Percentiles rank a stretch among this genome's conserved stretches.
Evolutionary conservation across 2,888 invertebrate genomes (phyloP).

Genomic region (Agrilus cyanescens): DNA sequence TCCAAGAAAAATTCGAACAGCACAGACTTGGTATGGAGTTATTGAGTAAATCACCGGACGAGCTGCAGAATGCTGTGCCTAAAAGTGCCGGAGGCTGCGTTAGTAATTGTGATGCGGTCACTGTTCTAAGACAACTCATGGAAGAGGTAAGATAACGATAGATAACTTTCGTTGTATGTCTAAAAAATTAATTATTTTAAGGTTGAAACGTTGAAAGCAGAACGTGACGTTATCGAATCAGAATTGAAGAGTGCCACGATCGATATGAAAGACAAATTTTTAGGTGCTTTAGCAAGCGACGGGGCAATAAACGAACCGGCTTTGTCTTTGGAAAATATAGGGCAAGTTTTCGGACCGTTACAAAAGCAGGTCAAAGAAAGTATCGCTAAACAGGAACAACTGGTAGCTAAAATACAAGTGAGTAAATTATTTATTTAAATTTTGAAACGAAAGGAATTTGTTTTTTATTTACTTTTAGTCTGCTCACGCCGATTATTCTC

Average conservation of each 20-base stretch:
- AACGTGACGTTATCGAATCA: conserved; percentile 80
- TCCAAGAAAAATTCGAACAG: conserved; percentile 73
- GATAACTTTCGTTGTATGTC: background rate
- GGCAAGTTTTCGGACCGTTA: conserved; percentile 62
- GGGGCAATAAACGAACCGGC: conserved; percentile 69
- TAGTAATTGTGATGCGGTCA: conserved; percentile 48
- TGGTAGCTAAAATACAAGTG: conserved; percentile 58
- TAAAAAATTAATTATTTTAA: conserved; percentile 29
- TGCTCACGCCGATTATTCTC: conserved; percentile 47
- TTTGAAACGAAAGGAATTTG: background rate
- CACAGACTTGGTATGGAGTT: conserved; percentile 71
- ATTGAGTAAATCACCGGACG: conserved; percentile 61
- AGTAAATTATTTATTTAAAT: conserved; percentile 14
- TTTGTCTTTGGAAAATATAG: conserved; percentile 58
- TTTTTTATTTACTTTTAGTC: conserved; percentile 27
- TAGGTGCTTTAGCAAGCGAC: conserved; percentile 61
- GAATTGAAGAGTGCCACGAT: conserved; percentile 69
- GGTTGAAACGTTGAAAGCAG: conserved; percentile 77
- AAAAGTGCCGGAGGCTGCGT: conserved; percentile 42
- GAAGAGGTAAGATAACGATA: conserved; percentile 44
- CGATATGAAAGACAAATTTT: conserved; percentile 73
- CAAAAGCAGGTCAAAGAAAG: conserved; percentile 69
- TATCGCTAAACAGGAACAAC: conserved; percentile 54
- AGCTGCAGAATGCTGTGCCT: conserved; percentile 61
- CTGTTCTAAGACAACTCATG: conserved; percentile 64